Conservation (phyloP, 2,888 invertebrate species). For the Hirtodrosophila confusa region DNA sequence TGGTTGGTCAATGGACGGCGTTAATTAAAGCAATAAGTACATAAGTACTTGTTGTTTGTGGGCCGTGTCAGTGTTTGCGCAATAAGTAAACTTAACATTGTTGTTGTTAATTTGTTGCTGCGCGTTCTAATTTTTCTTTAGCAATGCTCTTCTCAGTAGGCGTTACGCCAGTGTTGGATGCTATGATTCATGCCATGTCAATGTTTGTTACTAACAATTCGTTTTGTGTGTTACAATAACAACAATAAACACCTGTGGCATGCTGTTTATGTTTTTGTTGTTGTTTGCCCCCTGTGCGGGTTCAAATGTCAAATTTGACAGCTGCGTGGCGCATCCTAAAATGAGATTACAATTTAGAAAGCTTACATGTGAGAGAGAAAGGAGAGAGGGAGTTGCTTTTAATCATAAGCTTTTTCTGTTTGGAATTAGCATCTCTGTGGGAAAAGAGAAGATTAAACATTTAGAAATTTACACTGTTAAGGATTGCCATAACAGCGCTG, state of each 20-base stretch:
- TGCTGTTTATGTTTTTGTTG: conserved; percentile 32
- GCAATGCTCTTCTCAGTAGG: conserved; percentile 32
- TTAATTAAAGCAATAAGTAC: conserved; percentile 55
- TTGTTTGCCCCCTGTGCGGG: conserved; percentile 32
- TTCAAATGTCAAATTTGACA: conserved; percentile 69
- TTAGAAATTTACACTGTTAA: conserved; percentile 2
- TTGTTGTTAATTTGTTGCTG: conserved; percentile 22
- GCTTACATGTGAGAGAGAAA: conserved; percentile 18
- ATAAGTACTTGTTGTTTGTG: conserved; percentile 26
- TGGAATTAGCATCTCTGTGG: not conserved
- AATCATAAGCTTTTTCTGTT: conserved; percentile 27
- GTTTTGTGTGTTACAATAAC: conserved; percentile 3
- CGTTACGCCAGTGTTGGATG: conserved; percentile 40
- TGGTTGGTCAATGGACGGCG: conserved; percentile 62
- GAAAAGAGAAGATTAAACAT: too few species aligned
- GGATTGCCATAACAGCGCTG: conserved; percentile 15
- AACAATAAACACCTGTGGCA: conserved; percentile 62
- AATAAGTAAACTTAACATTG: conserved; percentile 42
- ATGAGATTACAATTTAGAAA: conserved; percentile 41
- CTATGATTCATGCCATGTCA: conserved; percentile 58
- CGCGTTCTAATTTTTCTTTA: conserved; percentile 50
- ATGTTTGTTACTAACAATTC: conserved; percentile 39
- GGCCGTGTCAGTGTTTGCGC: conserved; percentile 41
- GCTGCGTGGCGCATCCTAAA: conserved; percentile 57
- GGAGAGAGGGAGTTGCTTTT: conserved; percentile 16